These are phyloP conservation scores for Gallinago media DNA, from an alignment of 2,113 vertebrate species.

Conservation along the genomic window DNA sequence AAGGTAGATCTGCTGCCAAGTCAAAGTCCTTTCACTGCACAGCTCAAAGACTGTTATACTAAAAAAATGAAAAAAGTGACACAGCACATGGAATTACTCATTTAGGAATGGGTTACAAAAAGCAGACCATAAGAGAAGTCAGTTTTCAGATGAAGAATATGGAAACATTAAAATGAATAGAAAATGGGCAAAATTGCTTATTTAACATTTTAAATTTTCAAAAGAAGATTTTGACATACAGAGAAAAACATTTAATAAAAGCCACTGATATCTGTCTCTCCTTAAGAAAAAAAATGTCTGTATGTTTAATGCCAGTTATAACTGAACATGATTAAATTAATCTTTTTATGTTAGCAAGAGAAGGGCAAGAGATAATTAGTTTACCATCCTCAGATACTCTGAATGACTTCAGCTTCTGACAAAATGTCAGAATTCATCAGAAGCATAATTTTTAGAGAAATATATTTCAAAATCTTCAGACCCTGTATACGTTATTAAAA, in stretches of 20 bases:
- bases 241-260: slow-evolving; percentile 15
- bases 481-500: neutral
- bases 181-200: neutral
- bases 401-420: slow-evolving; percentile 12
- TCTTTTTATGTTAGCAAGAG: slow-evolving; percentile 47
- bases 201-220: slow-evolving; percentile 32
- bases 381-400: slow-evolving; percentile 27
- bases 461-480: slow-evolving; percentile 4
- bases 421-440: slow-evolving; percentile 41
- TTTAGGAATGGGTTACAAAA: neutral
- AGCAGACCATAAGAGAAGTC: neutral
- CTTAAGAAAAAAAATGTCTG: neutral
- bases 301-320: slow-evolving; percentile 33
- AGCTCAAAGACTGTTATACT: neutral
- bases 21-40: neutral
- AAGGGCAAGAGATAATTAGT: slow-evolving; percentile 58
- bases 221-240: neutral
- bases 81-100: neutral
- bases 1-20: neutral
- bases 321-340: slow-evolving; percentile 46
- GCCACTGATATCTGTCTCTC: neutral
- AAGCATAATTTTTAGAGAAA: neutral
- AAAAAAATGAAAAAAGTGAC: neutral
- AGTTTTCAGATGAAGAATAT: neutral
- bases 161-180: neutral